Evolutionary conservation across 2,797 vertebrate genomes (phyloP), one percentile per base, ranked within the genome.

Genomic region (Neosilurus mollespiculum): DNA sequence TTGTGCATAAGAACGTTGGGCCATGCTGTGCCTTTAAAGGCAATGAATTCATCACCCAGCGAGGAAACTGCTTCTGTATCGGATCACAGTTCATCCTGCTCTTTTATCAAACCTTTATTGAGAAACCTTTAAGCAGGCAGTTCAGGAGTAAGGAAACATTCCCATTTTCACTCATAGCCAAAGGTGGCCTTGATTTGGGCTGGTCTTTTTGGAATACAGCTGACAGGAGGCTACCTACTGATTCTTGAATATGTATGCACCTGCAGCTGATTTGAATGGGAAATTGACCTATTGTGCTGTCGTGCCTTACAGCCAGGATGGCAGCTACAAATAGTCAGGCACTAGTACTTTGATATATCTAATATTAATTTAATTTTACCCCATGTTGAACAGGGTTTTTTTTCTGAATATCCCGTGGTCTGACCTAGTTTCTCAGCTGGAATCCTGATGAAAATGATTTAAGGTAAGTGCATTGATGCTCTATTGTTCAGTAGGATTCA

Each of bases 281-380:
- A 87, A 76, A 78, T 82, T 79, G 49, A 37, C 80, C 75, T 76
- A 81, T 83, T 85, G 83, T 85, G 81, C 54, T 67, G 75, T 37
- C 54, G 62, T 87, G 73, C 70, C 81, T 72, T 62, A 83, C 67
- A 86, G 81, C 84, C 87, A 83, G 73, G 72, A 83, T 72, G 71
- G 72, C 78, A 87, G 75, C 61, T 65, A 3, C 26, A 81, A 84
- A 87, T 84, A 88, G 53, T 79, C 24, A 70, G 26, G 62, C 34
- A 26, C 22, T 76, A 80, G 81, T 86, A 70, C 78, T 82, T 89
- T 85, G 67, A 80, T 26, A 75, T 87, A 67, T 84, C 64, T 84
- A 18, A 78, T 72, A 77, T 80, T 69, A 85, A 82, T 87, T 85
- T 84, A 78, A 86, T 89, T 89, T 87, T 80, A 80, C 81, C 66